Percentiles rank a stretch among this genome's conserved stretches.
Conservation (phyloP, 2,797 vertebrate species). For the Leptodactylus fallax region DNA sequence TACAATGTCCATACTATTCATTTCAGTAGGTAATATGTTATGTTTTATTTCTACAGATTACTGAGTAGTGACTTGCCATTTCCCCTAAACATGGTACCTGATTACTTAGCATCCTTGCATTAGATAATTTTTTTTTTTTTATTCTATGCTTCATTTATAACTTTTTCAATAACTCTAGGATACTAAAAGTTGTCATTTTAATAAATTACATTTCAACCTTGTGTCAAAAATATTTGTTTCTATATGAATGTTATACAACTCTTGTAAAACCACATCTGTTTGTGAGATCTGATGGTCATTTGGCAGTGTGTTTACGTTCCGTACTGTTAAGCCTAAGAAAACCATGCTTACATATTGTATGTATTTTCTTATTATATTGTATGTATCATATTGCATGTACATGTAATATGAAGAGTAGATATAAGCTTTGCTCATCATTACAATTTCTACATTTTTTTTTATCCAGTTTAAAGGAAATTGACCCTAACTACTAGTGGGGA, state of each 20-base stretch:
- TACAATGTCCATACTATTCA: no score
- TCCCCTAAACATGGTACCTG: no score
- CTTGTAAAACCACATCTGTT: not conserved
- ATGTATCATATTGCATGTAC: not conserved
- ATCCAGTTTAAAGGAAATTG: not conserved
- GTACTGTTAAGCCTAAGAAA: not conserved
- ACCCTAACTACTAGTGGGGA: not conserved
- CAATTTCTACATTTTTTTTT: not conserved
- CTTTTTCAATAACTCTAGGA: not conserved
- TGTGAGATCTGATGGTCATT: not conserved
- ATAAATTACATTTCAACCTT: not conserved
- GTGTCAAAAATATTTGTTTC: not conserved
- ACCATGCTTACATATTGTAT: not conserved
- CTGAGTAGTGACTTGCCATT: not conserved
- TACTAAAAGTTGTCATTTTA: not conserved
- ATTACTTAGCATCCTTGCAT: no score
- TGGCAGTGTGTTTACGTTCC: not conserved
- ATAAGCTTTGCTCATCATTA: not conserved
- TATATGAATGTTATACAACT: not conserved
- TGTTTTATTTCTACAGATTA: not conserved
- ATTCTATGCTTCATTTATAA: not conserved
- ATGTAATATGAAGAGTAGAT: not conserved
- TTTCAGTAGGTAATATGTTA: not conserved
- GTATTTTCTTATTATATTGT: not conserved
- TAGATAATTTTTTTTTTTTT: no score